Conservation (phyloP, 2,797 vertebrate species). For the Cynodonichthys magdalenae region DNA sequence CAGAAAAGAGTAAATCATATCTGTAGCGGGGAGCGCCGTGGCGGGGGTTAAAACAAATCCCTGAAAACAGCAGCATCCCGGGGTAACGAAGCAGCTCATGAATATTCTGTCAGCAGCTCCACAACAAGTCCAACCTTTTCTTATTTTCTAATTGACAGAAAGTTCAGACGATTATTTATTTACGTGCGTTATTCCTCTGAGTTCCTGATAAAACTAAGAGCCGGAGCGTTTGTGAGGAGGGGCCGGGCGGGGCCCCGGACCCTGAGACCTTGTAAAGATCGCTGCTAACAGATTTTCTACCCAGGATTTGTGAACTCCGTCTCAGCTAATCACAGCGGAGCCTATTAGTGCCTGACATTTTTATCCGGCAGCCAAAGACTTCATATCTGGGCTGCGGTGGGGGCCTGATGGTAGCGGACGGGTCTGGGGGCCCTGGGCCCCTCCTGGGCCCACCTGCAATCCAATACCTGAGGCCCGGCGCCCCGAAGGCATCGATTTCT, state of each 20-base stretch:
- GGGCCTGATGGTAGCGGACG: slow-evolving; percentile 69
- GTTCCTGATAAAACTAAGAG: slow-evolving; percentile 36
- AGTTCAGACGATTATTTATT: slow-evolving; percentile 79
- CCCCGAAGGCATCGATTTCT: slow-evolving; percentile 79
- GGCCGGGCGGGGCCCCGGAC: slow-evolving; percentile 50
- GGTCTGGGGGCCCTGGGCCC: slow-evolving; percentile 58
- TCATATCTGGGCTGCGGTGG: slow-evolving; percentile 59
- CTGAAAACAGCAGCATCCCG: slow-evolving; percentile 57
- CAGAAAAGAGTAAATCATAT: slow-evolving; percentile 41
- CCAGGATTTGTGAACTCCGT: slow-evolving; percentile 79
- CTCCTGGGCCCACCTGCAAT: slow-evolving; percentile 83
- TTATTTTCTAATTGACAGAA: slow-evolving; percentile 77
- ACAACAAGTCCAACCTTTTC: slow-evolving; percentile 57
- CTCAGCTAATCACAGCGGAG: slow-evolving; percentile 84
- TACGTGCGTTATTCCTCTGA: slow-evolving; percentile 54
- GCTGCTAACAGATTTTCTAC: slow-evolving; percentile 78
- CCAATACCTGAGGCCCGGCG: slow-evolving; percentile 80
- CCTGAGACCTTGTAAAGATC: slow-evolving; percentile 82
- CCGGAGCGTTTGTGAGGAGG: slow-evolving; percentile 32
- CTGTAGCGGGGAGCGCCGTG: slow-evolving; percentile 51
- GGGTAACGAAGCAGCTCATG: slow-evolving; percentile 67
- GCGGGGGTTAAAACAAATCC: slow-evolving; percentile 52
- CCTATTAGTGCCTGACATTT: slow-evolving; percentile 85
- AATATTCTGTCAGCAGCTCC: slow-evolving; percentile 65
- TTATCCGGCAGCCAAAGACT: slow-evolving; percentile 81